Conservation (phyloP, 2,888 invertebrate species). For the Lithophane leautieri region DNA sequence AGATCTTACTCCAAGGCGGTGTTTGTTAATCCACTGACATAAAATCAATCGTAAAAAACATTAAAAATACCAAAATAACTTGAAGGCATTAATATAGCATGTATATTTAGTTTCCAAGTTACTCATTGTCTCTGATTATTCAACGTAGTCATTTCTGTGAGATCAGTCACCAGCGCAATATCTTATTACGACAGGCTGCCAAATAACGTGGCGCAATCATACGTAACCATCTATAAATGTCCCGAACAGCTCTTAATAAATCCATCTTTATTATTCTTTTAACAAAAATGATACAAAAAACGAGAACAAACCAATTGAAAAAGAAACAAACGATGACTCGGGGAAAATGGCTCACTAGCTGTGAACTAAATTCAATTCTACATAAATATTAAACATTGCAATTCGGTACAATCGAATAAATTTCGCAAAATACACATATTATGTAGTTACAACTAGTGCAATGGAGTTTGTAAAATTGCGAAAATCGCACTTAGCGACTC, state of each 20-base stretch:
- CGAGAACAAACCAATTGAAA: conserved; percentile 22
- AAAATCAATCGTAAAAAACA: conserved; percentile 4
- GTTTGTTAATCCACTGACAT: conserved; percentile 10
- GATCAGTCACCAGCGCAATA: conserved; percentile 48
- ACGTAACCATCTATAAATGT: conserved; percentile 51
- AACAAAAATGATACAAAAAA: conserved; percentile 29
- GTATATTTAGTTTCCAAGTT: conserved; percentile 20
- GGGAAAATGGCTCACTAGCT: conserved; percentile 21
- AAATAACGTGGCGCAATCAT: conserved; percentile 46
- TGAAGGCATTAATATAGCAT: background rate
- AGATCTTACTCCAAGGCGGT: conserved; percentile 11
- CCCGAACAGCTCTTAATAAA: conserved; percentile 25
- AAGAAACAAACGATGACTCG: conserved; percentile 13
- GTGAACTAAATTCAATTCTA: conserved; percentile 10
- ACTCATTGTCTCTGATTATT: conserved; percentile 37
- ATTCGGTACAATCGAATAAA: conserved; percentile 14
- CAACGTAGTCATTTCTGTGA: conserved; percentile 29
- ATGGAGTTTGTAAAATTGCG: conserved; percentile 34
- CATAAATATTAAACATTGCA: conserved; percentile 16
- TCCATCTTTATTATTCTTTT: conserved; percentile 38
- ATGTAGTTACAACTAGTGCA: conserved; percentile 24
- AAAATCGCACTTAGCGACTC: conserved; percentile 43
- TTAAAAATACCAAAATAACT: background rate
- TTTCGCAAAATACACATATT: conserved; percentile 37
- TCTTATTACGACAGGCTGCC: conserved; percentile 46